A percentile compares a stretch with the other conserved stretches of the same genome.
phyloP scores from a whole-genome alignment of 2,888 invertebrate genomes.

The Anagyrus pseudococci region DNA sequence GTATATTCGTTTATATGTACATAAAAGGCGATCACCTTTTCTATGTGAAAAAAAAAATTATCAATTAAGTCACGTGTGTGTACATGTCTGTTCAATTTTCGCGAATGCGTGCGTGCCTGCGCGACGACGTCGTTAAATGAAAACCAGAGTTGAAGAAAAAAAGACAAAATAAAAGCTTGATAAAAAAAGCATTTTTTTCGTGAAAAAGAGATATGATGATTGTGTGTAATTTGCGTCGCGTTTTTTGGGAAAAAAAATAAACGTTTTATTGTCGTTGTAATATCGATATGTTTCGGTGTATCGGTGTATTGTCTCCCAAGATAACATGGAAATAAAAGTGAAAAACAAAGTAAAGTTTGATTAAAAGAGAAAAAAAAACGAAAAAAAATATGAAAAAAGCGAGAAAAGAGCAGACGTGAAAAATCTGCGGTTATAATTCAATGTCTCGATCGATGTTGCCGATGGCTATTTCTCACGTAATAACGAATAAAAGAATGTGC shows the following conservation, averaged over 20 bases:
- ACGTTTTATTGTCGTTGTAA: constrained; percentile 35
- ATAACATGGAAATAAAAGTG: constrained; percentile 4
- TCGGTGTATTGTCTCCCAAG: constrained; percentile 44
- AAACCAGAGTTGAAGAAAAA: constrained; percentile 7
- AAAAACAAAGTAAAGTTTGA: not conserved
- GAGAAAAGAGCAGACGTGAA: not conserved
- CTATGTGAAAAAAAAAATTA: constrained; percentile 34
- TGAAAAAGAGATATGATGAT: not conserved
- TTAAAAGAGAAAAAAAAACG: constrained; percentile 1
- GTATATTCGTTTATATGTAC: constrained; percentile 39
- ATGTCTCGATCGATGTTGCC: constrained; percentile 11
- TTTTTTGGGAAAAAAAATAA: constrained; percentile 28
- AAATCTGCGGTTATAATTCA: not conserved
- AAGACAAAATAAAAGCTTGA: not conserved
- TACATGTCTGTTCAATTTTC: constrained; percentile 32
- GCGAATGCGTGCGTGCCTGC: constrained; percentile 33
- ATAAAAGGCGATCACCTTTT: constrained; percentile 38
- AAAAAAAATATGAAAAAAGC: not conserved
- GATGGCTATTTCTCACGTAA: not conserved
- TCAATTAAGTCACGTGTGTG: constrained; percentile 30
- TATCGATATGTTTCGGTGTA: constrained; percentile 44
- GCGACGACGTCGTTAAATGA: constrained; percentile 3
- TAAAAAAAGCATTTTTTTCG: too few species aligned
- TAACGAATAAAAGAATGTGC: not conserved
- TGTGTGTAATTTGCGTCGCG: constrained; percentile 19